These are phyloP conservation scores for mouse (Mus musculus) DNA, from an alignment of 2,113 vertebrate species.

Conservation along the genomic window GRCm39 chr7:124758501-124759000, in stretches of 20 bases:
- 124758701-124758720: neutral
- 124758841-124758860: neutral
- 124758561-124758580: neutral
- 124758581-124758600: neutral
- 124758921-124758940: neutral
- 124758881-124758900: neutral
- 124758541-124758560: neutral
- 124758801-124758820: too few relatives aligned
- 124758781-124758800: too few relatives aligned
- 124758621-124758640: conserved; percentile 21
- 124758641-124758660: neutral
- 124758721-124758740: neutral
- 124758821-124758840: neutral
- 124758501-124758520: neutral
- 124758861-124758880: neutral
- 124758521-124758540: neutral
- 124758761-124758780: neutral
- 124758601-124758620: neutral
- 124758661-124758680: neutral
- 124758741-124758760: neutral
- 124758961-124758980: neutral
- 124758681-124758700: neutral
- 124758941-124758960: neutral
- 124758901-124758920: neutral
- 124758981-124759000: neutral